A percentile compares a stretch with the other conserved stretches of the same genome.
These are phyloP conservation scores for Malurus alboscapulatus DNA, from an alignment of 2,113 vertebrate species.

Conservation along the genomic window DNA sequence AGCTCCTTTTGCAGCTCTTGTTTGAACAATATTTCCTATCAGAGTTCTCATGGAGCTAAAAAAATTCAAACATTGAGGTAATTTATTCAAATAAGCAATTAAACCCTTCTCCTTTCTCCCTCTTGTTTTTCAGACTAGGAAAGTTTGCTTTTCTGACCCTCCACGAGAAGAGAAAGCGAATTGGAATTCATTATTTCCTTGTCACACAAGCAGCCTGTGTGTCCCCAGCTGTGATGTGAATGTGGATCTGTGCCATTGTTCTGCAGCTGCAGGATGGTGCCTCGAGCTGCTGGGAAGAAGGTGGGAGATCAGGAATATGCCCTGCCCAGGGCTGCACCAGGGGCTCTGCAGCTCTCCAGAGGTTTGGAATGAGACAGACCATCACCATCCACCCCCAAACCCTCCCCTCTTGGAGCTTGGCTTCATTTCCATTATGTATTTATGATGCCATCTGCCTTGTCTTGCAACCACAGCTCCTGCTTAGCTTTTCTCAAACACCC, in stretches of 20 bases:
- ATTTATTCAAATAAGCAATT: not conserved
- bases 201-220: not conserved
- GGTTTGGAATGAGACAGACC: fast-evolving
- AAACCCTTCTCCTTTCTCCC: not conserved
- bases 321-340: fast-evolving
- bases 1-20: not conserved
- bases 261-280: not conserved
- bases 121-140: not conserved
- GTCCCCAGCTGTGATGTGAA: not conserved
- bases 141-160: not conserved
- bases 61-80: not conserved
- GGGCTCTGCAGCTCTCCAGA: not conserved
- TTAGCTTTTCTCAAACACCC: not conserved
- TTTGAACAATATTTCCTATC: not conserved
- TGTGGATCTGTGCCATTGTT: not conserved
- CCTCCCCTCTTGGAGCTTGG: fast-evolving
- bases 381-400: not conserved
- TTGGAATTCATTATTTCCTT: not conserved
- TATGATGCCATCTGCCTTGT: not conserved
- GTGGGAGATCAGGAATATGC: not conserved
- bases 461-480: not conserved
- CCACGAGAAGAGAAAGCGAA: not conserved
- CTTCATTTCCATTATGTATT: not conserved
- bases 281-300: not conserved
- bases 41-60: not conserved